Evolutionary conservation across 1,140 invertebrate genomes (phyloP), one percentile per base, ranked within the genome.

Genomic region (Leptinotarsa defecta): DNA sequence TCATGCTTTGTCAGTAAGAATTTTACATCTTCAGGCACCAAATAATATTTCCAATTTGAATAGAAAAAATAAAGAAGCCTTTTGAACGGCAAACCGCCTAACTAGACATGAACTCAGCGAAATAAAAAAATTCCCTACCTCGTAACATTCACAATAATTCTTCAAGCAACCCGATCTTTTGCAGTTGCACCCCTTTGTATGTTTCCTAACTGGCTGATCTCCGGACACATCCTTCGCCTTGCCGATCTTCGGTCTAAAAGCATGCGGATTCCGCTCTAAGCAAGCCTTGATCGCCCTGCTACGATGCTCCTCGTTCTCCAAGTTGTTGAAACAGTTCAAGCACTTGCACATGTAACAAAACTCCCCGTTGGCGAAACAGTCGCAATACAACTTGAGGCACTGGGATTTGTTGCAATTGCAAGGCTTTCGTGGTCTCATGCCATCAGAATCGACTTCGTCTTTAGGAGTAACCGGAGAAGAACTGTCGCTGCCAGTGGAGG

Each of bases 91-190:
- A 43, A 43, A 43, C 8, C 8, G 34, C 34, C 8, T 43, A 43
- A 8, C 5, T 43, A 43, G 34, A 43, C 8, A 43, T 11, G 11
- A 43, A 43, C 34, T 43, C 34, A 43, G 34, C 8, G 11, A 43
- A 43, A 43, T 43, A 0, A 43, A 11, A 34, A 43, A 11, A 3
- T 43, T 43, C 2, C 34, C 81, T 85, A 95, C 95, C 91, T 99
- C 98, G 83, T 99, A 99, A 87, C 98, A 99, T 90, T 99, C 98
- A 87, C 98, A 99, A 86, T 99, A 99, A 88, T 99, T 99, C 86
- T 99, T 99, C 34, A 99, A 89, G 88, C 98, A 99, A 11, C 97
- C 97, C 57, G 97, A 99, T 73, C 98, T 89, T 88, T 99, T 99
- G 86, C 98, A 99, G 84, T 99, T 99, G 84, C 98, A 99, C 4